Evolutionary conservation across 1,140 invertebrate genomes (phyloP).

Genomic region (Drosophila willistoni): DNA sequence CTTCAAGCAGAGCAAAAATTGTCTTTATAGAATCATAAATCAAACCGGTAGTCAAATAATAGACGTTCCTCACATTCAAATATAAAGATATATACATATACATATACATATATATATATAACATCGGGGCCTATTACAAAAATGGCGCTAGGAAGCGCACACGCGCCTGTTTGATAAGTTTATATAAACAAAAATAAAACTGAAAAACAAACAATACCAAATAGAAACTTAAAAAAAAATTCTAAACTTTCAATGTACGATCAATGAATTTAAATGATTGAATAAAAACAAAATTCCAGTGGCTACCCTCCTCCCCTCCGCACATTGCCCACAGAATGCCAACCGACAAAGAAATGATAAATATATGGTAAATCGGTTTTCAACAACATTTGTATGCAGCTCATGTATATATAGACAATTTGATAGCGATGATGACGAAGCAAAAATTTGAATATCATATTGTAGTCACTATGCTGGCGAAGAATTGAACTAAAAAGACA

Average conservation of each 20-base stretch:
- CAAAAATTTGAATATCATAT: constrained; percentile 25
- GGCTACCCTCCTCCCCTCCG: not conserved
- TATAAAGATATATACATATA: not conserved
- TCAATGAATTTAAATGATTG: constrained; percentile 68
- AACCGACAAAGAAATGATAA: constrained; percentile 21
- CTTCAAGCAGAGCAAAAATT: not conserved
- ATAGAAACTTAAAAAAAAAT: constrained; percentile 44
- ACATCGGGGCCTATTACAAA: constrained; percentile 30
- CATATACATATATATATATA: not conserved
- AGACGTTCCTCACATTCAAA: constrained; percentile 31
- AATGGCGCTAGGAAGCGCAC: constrained; percentile 69
- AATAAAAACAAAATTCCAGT: constrained; percentile 20
- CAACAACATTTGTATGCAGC: constrained; percentile 60
- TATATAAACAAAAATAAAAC: constrained; percentile 37
- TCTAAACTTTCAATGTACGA: constrained; percentile 59
- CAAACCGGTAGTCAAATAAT: constrained; percentile 37
- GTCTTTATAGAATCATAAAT: constrained; percentile 29
- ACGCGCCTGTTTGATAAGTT: constrained; percentile 44
- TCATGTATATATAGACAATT: constrained; percentile 23
- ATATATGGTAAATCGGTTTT: constrained; percentile 38
- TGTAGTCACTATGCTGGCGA: constrained; percentile 37
- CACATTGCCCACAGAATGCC: not conserved
- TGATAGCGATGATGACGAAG: constrained; percentile 41
- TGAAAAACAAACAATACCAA: constrained; percentile 48
- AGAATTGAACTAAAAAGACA: constrained; percentile 45